Conservation (phyloP, 1,140 invertebrate genomes). For the Neomicropteryx cornuta region DNA sequence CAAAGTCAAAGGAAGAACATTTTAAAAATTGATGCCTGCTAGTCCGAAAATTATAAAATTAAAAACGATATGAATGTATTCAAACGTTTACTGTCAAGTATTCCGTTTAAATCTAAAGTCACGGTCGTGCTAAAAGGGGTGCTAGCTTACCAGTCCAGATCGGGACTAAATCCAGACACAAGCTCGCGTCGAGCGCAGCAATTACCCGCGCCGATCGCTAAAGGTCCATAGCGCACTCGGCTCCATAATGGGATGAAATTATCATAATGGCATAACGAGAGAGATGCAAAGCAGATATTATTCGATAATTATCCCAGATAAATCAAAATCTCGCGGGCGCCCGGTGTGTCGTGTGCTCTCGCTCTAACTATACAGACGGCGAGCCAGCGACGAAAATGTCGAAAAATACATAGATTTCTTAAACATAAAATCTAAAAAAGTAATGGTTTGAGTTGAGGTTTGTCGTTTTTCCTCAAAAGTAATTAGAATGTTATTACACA, state of each 20-base stretch:
- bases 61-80: not conserved
- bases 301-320: conserved; percentile 19
- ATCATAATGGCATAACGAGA: conserved; percentile 18
- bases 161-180: too few species aligned
- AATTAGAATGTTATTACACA: too few species aligned
- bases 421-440: too few species aligned
- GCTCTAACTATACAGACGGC: conserved; percentile 1
- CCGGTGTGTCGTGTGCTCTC: not conserved
- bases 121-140: too few species aligned
- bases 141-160: too few species aligned
- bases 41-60: not conserved
- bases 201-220: not conserved
- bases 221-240: conserved; percentile 12
- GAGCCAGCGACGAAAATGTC: not conserved
- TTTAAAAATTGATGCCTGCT: not conserved
- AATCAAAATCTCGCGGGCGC: conserved; percentile 17
- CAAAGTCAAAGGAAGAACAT: too few species aligned
- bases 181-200: too few species aligned
- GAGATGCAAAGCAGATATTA: conserved; percentile 19
- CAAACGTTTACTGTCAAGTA: not conserved
- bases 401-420: too few species aligned
- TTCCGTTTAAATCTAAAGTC: too few species aligned
- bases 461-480: not conserved
- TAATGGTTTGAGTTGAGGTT: too few species aligned
- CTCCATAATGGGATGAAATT: conserved; percentile 16